Base-by-base conservation (phyloP, 2,113 vertebrate species). In the Sceloporus tristichus region DNA sequence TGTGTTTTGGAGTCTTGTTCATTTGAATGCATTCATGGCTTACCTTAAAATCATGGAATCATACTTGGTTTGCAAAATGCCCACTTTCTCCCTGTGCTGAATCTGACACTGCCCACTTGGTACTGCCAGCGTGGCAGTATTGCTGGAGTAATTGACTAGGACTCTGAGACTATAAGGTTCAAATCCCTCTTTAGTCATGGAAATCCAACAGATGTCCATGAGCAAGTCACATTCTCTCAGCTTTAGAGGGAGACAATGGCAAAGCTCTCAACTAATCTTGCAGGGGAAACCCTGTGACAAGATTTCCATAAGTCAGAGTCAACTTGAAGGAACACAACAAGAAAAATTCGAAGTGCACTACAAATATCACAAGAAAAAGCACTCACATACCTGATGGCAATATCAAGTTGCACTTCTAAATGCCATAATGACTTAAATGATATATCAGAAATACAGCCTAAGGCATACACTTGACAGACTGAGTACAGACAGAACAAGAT, bases 1-100 rank as follows among this genome's bases (percentile, higher is more conserved):
- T 48, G 7, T 48, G 48, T 48, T 48, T 48, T 48, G 48, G 48
- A 48, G 48, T 48, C 48, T 48, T 7, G 19, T 84, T n/a, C 10
- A 53, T 84, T 59, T 1, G 40, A 23, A 73, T 48, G 80, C 16
- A n/a, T 75, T 85, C 23, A 29, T 0, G 77, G 5, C 82, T n/a
- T 62, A 87, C 79, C 2, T 70, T 66, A 88, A 74, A 87, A 0
- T 86, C 85, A 85, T 9, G 8, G 66, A 29, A 82, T 34, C 19
- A 59, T 0, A 0, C 21, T 86, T 89, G 34, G 8, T 85, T 88
- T 74, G 82, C n/a, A n/a, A 8, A 18, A 9, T 19, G 21, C 11
- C 73, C 76, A 0, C 0, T 59, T 91, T 85, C 48, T 79, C 73
- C 65, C 34, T 82, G 40, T 5, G 85, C 56, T 85, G 53, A 38